These are phyloP conservation scores for Eulemur mongoz DNA, from an alignment of 2,797 vertebrate species.

Conservation along the genomic window DNA sequence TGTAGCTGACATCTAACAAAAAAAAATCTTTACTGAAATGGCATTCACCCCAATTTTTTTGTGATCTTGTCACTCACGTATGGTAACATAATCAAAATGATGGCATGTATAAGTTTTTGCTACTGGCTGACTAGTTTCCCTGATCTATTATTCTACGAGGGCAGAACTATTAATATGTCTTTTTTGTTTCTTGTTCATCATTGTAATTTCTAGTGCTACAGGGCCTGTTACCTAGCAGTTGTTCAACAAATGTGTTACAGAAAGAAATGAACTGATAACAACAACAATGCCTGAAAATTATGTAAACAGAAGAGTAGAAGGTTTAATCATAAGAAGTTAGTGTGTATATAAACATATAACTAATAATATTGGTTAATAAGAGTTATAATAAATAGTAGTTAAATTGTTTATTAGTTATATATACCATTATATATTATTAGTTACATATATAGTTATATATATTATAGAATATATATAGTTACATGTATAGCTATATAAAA, in stretches of 20 bases:
- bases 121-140: background rate
- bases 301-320: background rate
- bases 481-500: background rate
- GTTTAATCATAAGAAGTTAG: background rate
- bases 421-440: background rate
- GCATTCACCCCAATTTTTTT: background rate
- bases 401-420: background rate
- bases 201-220: background rate
- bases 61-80: background rate
- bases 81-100: background rate
- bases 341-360: background rate
- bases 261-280: background rate
- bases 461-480: background rate
- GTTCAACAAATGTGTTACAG: background rate
- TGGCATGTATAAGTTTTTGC: background rate
- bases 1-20: background rate
- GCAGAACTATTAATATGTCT: background rate
- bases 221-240: too few relatives aligned
- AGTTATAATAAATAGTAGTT: background rate
- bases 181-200: background rate
- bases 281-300: background rate
- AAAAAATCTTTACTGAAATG: background rate
- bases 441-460: background rate
- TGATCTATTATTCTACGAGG: background rate
- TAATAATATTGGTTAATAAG: background rate